phyloP scores from a whole-genome alignment of 2,888 invertebrate species.

The Athetis lepigone region DNA sequence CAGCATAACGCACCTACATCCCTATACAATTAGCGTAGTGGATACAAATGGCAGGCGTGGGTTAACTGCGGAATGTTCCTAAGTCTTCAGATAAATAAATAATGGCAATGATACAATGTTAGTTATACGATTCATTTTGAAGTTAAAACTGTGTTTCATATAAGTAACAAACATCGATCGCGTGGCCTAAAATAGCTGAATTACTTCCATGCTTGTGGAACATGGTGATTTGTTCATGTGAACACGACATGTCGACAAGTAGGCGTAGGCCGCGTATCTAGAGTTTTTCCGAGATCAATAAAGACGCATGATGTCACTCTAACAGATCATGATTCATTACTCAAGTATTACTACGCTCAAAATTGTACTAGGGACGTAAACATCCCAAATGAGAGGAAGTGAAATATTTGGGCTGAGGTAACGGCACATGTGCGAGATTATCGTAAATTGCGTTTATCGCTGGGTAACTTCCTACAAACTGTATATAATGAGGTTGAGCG shows the following conservation, averaged over 20 bases:
- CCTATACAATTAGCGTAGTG: constrained; percentile 6
- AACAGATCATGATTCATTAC: constrained; percentile 15
- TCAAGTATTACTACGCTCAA: constrained; percentile 11
- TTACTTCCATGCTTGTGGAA: constrained; percentile 10
- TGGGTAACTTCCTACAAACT: constrained; percentile 40
- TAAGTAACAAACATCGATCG: constrained; percentile 36
- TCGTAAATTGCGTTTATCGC: constrained; percentile 44
- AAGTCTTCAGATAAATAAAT: constrained; percentile 19
- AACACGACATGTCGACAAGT: constrained; percentile 22
- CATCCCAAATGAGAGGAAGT: constrained; percentile 25
- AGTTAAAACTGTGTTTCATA: constrained; percentile 11
- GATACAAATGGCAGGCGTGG: constrained; percentile 13
- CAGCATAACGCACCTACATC: not conserved
- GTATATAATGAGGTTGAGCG: constrained; percentile 34
- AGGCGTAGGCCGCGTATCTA: constrained; percentile 15
- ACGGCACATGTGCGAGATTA: constrained; percentile 45
- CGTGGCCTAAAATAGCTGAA: constrained; percentile 28
- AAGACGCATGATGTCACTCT: constrained; percentile 28
- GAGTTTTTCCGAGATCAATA: constrained; percentile 34
- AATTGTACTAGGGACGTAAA: constrained; percentile 5
- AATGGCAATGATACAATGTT: constrained; percentile 12
- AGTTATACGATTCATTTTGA: constrained; percentile 32
- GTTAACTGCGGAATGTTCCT: not conserved
- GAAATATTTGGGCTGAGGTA: constrained; percentile 28
- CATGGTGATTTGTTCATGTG: constrained; percentile 23